These are phyloP conservation scores for Enteromius unitaeniatus DNA, from an alignment of 2,797 vertebrate species.

Conservation along the genomic window DNA sequence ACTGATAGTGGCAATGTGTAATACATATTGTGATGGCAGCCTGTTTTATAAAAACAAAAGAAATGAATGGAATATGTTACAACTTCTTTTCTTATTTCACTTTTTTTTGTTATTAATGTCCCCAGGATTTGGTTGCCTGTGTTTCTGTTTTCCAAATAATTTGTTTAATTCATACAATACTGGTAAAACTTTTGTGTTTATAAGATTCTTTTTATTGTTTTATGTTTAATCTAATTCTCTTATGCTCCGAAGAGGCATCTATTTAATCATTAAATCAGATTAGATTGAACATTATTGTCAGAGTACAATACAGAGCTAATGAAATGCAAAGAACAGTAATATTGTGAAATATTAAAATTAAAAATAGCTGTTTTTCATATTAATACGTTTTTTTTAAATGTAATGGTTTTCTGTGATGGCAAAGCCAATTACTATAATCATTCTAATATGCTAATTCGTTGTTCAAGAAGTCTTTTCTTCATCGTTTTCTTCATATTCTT, in stretches of 20 bases:
- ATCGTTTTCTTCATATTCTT: neutral
- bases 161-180: neutral
- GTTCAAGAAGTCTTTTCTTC: neutral
- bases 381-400: too few relatives aligned
- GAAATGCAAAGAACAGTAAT: neutral
- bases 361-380: neutral
- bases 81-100: neutral
- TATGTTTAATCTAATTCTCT: neutral
- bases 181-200: neutral
- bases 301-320: too few relatives aligned
- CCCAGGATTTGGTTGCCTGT: neutral
- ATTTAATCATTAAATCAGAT: neutral
- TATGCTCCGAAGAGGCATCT: neutral
- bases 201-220: neutral
- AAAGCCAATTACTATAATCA: neutral
- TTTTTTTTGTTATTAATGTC: neutral
- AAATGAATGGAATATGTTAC: fast-evolving
- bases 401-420: neutral
- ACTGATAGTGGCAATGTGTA: neutral
- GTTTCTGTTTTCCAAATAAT: neutral
- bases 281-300: too few relatives aligned
- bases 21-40: neutral
- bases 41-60: constrained; percentile 1
- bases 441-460: neutral
- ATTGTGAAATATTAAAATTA: neutral